Base-by-base conservation (phyloP, 2,797 vertebrate genomes). In the Spinus olivaceus region DNA sequence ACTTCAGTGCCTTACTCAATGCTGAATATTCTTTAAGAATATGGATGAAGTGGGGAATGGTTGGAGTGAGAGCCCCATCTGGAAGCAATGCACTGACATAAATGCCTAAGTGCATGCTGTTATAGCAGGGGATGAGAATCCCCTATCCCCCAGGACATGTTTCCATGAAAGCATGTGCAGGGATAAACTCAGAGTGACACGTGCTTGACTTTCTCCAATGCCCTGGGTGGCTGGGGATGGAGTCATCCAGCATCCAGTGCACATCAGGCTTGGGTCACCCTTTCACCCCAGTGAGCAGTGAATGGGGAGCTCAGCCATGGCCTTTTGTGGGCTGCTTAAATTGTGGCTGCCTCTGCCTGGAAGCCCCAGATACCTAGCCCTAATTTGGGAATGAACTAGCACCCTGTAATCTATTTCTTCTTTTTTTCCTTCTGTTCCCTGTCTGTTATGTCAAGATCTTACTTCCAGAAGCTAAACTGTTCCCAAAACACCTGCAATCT, bases 181-280 rank as follows among this genome's bases (percentile, higher is more conserved):
- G 12, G 6, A 51, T 59, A 74, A 67, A 71, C 44, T 69, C 7
- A 67, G 28, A 65, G 42, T 72, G 71, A 49, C 1, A 1, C 24
- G 23, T 63, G 13, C 33, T 53, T 2, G 3, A 14, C 23, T 23
- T 44, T 74, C 8, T 32, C 66, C 3, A 2, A 4, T 25, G 44
- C 32, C 37, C 8, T 84, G 88, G 15, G 28, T 69, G n/a, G 12
- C 30, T 50, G 30, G 6, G 14, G 10, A 54, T 21, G 27, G 32
- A 59, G 14, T 32, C 25, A 47, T 14, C 0, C 1, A 86, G 20
- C 51, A 71, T 12, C 12, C 3, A 10, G 18, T 32, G 28, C 18
- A 9, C 8, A 12, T 49, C 5, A 25, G 15, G 15, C 24, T 50
- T 39, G 14, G 15, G n/a, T 49, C 27, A 79, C 4, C 4, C 44